A percentile compares a stretch with the other conserved stretches of the same genome.
These are phyloP conservation scores for Carterocephalus palaemon DNA, from an alignment of 2,888 invertebrate species.

Conservation along the genomic window DNA sequence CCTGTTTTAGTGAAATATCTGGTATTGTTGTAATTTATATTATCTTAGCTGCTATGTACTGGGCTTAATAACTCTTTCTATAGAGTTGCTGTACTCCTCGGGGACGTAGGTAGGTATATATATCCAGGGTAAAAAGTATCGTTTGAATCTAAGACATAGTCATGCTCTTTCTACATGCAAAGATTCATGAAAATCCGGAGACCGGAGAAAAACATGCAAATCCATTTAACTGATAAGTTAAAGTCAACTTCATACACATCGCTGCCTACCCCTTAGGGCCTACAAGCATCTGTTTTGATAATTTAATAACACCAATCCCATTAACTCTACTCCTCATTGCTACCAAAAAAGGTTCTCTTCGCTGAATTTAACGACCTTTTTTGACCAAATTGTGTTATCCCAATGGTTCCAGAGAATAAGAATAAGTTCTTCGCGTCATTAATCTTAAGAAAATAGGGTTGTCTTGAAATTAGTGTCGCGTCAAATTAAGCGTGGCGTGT, in stretches of 20 bases:
- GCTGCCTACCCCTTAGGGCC: no score
- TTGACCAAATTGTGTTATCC: constrained; percentile 4
- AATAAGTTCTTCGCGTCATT: constrained; percentile 42
- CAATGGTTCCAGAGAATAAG: constrained; percentile 29
- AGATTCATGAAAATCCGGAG: background rate
- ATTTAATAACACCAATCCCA: constrained; percentile 11
- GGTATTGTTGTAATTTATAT: no score
- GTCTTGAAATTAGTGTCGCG: constrained; percentile 30
- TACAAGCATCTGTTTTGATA: no score
- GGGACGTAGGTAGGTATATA: no score
- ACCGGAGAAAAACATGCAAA: no score
- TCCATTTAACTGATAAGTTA: no score
- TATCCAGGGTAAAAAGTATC: no score
- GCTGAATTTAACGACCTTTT: constrained; percentile 5
- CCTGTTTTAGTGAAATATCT: constrained; percentile 8
- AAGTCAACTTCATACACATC: no score
- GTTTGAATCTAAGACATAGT: no score
- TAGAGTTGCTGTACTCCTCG: no score
- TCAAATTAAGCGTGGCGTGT: constrained; percentile 27
- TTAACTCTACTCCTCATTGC: constrained; percentile 6
- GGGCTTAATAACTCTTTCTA: no score
- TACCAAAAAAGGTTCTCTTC: background rate
- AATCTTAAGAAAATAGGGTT: constrained; percentile 46
- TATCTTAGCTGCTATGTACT: no score
- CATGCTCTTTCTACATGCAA: background rate